phyloP scores from a whole-genome alignment of 1,140 invertebrate species.

The Meloidogyne floridensis region DNA sequence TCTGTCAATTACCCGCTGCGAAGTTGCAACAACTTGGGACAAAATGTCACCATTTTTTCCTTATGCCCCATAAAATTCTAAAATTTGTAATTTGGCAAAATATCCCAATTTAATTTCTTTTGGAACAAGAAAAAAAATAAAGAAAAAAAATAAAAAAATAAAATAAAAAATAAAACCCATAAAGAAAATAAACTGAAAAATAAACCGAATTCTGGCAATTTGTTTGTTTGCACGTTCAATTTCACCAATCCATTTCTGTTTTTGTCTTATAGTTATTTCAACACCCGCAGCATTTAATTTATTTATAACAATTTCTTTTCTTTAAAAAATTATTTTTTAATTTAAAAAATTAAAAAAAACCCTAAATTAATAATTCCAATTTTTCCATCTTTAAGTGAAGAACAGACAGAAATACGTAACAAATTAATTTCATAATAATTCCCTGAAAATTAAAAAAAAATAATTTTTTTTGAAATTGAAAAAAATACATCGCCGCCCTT shows the following conservation, averaged over 20 bases:
- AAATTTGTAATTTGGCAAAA: no score
- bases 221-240: conserved; percentile 26
- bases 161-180: no score
- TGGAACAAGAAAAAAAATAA: no score
- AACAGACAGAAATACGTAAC: conserved; percentile 20
- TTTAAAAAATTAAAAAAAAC: not conserved
- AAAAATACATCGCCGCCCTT: conserved; percentile 26
- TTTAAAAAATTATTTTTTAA: conserved; percentile 17
- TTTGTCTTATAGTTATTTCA: conserved; percentile 22
- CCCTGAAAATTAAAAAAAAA: conserved; percentile 28
- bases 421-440: conserved; percentile 17
- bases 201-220: conserved; percentile 25
- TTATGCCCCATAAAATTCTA: no score
- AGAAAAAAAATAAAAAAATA: no score
- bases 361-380: conserved; percentile 27
- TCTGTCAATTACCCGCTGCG: no score
- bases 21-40: no score
- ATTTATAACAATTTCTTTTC: conserved; percentile 35
- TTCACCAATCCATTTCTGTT: conserved; percentile 31
- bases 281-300: conserved; percentile 32
- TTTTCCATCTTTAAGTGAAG: conserved; percentile 30
- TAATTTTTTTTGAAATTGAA: not conserved
- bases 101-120: conserved; percentile 9
- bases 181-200: not conserved
- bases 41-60: no score